Evolutionary conservation across 2,113 vertebrate genomes (phyloP), one percentile per base, ranked within the genome.

Genomic region (Falco punctatus): DNA sequence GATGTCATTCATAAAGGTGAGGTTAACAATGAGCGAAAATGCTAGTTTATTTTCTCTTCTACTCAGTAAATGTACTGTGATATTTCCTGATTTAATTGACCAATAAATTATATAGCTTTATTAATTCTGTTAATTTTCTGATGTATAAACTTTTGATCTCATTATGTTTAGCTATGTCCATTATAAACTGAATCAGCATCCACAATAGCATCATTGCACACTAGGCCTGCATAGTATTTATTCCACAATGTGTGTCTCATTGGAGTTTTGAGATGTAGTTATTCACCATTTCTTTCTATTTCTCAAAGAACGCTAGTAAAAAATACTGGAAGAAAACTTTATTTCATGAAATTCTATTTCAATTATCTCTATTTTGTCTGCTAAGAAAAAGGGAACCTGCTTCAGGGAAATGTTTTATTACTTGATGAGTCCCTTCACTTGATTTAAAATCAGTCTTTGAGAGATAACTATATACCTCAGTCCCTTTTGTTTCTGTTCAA

Each of bases 401-500:
- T 88, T 86, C 77, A 74, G 38, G 57, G 73, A 92, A 93, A 87
- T 93, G 66, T 70, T 92, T 90, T 91, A 82, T 80, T 89, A 70
- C 59, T 71, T 49, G 38, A 58, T 74, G 35, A 88, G 40, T 93
- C 51, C 10, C 24, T 92, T 87, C 57, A 77, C 26, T n/a, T 94
- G 49, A 38, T 17, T 27, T 81, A 67, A 85, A 92, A 90, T 82
- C 61, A 73, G 3, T 74, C 59, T 77, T 21, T 77, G 78, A 82
- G 48, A 70, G 52, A 71, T 66, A 73, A 73, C 40, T 81, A 11
- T 64, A 33, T 78, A 79, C 18, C 30, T 58, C 28, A 55, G 22
- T 71, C n/a, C 11, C 20, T 62, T 90, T 92, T 94, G 35, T n/a
- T 81, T 92, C 90, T 75, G n/a, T 90, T 97, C 79, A 86, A 67